These are phyloP conservation scores for Pseudomyrmex sp. DNA, from an alignment of 1,140 invertebrate species.

Conservation along the genomic window DNA sequence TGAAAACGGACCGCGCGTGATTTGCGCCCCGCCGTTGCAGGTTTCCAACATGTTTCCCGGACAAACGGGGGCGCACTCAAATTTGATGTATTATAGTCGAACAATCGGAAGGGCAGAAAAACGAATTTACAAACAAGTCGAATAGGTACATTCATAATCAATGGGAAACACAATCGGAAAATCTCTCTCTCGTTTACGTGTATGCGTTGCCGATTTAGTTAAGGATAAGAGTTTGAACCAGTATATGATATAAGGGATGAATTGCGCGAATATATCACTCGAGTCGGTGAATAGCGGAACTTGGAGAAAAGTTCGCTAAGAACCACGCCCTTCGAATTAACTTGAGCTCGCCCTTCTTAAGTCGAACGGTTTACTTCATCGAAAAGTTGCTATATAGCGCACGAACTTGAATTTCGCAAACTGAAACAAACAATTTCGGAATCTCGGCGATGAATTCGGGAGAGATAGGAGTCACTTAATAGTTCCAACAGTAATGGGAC, in stretches of 20 bases:
- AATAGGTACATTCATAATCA: neutral
- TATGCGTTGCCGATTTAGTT: too few species aligned
- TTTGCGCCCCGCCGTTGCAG: conserved; percentile 21
- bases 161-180: neutral
- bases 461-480: too few species aligned
- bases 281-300: conserved; percentile 33
- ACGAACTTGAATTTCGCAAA: neutral
- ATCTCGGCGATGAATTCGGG: neutral
- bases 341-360: conserved; percentile 16
- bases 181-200: too few species aligned
- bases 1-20: conserved; percentile 60
- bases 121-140: neutral
- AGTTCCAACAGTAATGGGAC: neutral
- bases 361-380: conserved; percentile 40
- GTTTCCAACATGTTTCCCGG: conserved; percentile 28
- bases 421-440: neutral
- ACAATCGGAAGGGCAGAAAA: conserved; percentile 14
- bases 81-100: conserved; percentile 2
- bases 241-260: too few species aligned
- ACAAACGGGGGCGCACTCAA: conserved; percentile 10
- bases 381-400: conserved; percentile 30
- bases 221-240: neutral
- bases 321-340: conserved; percentile 31
- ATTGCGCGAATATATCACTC: conserved; percentile 23
- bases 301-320: conserved; percentile 35